phyloP scores from a whole-genome alignment of 2,888 invertebrate species.

The Ganaspis brasiliensis region DNA sequence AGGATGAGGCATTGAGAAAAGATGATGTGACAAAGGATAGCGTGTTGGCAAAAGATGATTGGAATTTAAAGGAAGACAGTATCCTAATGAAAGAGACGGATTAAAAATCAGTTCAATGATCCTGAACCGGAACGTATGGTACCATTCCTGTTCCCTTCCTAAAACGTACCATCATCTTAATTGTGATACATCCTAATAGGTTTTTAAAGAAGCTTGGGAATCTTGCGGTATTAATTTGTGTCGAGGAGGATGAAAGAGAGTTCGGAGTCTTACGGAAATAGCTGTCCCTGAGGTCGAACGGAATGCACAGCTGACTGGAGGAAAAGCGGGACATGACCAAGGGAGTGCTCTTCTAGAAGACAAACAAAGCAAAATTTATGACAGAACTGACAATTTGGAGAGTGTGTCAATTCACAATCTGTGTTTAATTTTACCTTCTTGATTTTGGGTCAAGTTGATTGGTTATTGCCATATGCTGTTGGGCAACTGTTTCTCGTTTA shows the following conservation, averaged over 20 bases:
- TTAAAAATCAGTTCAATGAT: no score
- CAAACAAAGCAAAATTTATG: conserved; percentile 3
- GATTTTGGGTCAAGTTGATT: background rate
- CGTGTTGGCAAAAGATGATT: no score
- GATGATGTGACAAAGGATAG: no score
- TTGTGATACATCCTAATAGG: no score
- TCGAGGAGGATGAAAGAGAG: conserved; percentile 63
- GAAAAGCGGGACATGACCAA: conserved; percentile 24
- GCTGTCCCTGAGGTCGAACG: conserved; percentile 64
- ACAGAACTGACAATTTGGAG: background rate
- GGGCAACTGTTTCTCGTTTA: background rate
- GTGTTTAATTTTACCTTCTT: background rate
- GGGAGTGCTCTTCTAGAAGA: background rate
- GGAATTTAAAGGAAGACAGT: no score
- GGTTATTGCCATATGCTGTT: background rate
- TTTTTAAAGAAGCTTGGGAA: no score
- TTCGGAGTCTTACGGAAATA: conserved; percentile 67
- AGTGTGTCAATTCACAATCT: background rate
- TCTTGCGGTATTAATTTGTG: conserved; percentile 1
- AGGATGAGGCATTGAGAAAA: no score
- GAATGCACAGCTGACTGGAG: conserved; percentile 66
- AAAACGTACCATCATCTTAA: no score
- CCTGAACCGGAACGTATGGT: no score
- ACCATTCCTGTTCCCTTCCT: no score
- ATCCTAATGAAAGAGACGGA: no score